A percentile compares a stretch with the other conserved stretches of the same genome.
These are phyloP conservation scores for Canis aureus DNA, from an alignment of 2,113 vertebrate genomes.

Conservation along the genomic window DNA sequence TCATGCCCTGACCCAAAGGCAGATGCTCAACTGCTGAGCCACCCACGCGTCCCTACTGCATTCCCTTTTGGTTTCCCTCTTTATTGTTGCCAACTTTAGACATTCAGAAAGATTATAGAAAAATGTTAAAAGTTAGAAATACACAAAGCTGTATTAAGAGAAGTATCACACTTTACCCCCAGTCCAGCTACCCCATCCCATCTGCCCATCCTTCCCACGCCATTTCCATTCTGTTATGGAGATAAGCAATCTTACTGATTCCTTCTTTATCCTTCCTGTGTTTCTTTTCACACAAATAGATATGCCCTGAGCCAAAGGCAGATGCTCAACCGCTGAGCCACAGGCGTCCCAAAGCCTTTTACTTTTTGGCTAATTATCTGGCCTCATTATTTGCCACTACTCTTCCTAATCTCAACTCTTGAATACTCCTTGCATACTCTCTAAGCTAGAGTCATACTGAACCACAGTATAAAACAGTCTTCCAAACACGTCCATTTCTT, in stretches of 20 bases:
- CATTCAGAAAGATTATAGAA: neutral
- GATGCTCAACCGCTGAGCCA: too few species aligned
- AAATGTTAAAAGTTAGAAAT: neutral
- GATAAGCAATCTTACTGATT: neutral
- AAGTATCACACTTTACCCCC: neutral
- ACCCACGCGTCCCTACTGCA: too few species aligned
- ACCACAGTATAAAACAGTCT: neutral
- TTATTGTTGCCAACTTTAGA: neutral
- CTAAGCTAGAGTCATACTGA: neutral
- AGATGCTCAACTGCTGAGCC: too few species aligned
- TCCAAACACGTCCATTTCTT: neutral
- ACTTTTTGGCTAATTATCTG: neutral
- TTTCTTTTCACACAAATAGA: neutral
- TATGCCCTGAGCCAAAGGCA: too few species aligned
- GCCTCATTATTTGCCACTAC: neutral
- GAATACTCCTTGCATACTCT: neutral
- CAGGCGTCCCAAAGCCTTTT: neutral
- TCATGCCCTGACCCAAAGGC: too few species aligned
- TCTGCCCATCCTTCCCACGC: too few species aligned
- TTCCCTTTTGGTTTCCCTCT: neutral
- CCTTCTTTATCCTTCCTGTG: neutral
- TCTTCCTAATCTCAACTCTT: neutral
- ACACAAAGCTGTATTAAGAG: neutral
- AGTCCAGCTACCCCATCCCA: accelerated
- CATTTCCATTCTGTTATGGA: neutral